These are phyloP conservation scores for Ametastegia equiseti DNA, from an alignment of 2,888 invertebrate species.

Conservation along the genomic window DNA sequence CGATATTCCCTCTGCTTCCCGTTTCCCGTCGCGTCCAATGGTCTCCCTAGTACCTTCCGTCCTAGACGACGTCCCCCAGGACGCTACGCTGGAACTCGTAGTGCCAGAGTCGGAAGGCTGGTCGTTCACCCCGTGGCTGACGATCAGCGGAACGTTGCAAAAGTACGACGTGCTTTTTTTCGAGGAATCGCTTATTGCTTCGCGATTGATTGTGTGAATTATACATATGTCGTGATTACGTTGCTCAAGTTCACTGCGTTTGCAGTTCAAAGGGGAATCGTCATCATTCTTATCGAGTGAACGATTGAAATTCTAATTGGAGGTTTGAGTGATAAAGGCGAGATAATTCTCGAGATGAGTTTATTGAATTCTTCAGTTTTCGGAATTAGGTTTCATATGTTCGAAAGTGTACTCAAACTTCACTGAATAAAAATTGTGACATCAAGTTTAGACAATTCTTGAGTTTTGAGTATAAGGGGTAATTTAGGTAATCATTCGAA, in stretches of 20 bases:
- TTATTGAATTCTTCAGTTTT: no score
- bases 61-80: conserved; percentile 4
- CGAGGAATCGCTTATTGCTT: background rate
- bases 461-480: no score
- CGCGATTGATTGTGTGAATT: background rate
- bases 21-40: background rate
- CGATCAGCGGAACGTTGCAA: background rate
- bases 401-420: no score
- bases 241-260: background rate
- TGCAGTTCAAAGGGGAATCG: background rate
- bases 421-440: no score
- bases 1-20: conserved; percentile 15
- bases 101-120: conserved; percentile 8
- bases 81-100: background rate
- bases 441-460: no score
- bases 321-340: no score
- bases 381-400: no score
- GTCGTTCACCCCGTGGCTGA: conserved; percentile 3
- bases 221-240: conserved; percentile 1
- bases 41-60: background rate
- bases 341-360: no score
- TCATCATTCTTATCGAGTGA: background rate
- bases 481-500: no score
- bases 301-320: background rate
- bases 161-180: conserved; percentile 8